Conservation (phyloP, 2,888 invertebrate species). For the Ormyrus nitidulus region DNA sequence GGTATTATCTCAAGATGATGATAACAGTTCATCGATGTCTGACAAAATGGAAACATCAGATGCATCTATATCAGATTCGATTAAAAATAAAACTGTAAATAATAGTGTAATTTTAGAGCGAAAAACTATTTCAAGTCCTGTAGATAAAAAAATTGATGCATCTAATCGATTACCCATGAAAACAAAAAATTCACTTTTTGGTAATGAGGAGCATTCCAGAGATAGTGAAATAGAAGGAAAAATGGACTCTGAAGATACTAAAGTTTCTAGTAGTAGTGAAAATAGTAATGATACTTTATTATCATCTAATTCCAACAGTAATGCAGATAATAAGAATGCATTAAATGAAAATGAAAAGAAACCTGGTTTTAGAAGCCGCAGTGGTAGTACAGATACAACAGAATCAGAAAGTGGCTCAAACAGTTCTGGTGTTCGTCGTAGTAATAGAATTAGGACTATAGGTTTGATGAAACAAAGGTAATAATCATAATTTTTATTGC, state of each 20-base stretch:
- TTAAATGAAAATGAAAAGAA: slow-evolving; percentile 68
- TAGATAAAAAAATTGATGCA: slow-evolving; percentile 28
- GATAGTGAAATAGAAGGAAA: slow-evolving; percentile 69
- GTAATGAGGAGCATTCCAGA: slow-evolving; percentile 64
- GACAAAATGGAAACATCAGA: slow-evolving; percentile 64
- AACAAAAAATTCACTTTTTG: slow-evolving; percentile 36
- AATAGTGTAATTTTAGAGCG: slow-evolving; percentile 40
- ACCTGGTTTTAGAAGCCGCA: slow-evolving; percentile 69
- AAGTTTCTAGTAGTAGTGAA: slow-evolving; percentile 74
- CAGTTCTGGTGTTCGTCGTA: slow-evolving; percentile 79
- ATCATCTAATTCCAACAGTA: slow-evolving; percentile 65
- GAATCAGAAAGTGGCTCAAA: slow-evolving; percentile 74
- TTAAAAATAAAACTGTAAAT: slow-evolving; percentile 49
- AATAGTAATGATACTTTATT: slow-evolving; percentile 78
- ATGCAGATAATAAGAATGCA: slow-evolving; percentile 60
- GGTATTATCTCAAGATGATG: slow-evolving; percentile 62
- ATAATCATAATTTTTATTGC: background rate
- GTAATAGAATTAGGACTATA: slow-evolving; percentile 86
- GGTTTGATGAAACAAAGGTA: slow-evolving; percentile 82
- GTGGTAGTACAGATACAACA: slow-evolving; percentile 73
- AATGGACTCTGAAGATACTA: slow-evolving; percentile 69
- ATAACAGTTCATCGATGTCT: slow-evolving; percentile 63
- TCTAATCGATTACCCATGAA: slow-evolving; percentile 27
- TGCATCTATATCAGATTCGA: slow-evolving; percentile 57
- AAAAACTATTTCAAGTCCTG: slow-evolving; percentile 29